Conservation (phyloP, 1,140 invertebrate species). For the Chelonus insularis region DNA sequence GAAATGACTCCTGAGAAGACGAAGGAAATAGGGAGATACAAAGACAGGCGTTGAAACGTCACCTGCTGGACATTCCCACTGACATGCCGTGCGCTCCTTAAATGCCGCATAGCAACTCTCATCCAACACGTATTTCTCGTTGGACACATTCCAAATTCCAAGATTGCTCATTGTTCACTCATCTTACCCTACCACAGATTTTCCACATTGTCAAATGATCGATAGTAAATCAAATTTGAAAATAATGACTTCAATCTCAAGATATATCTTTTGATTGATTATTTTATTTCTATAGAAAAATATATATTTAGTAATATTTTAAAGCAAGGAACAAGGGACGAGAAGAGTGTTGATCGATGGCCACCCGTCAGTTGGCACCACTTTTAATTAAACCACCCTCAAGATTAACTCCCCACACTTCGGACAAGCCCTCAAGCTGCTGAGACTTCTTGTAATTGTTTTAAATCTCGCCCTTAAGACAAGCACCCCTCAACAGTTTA, state of each 20-base stretch:
- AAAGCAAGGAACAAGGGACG: background rate
- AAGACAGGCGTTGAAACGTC: conserved; percentile 28
- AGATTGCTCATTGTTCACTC: conserved; percentile 6
- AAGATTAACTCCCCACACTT: conserved; percentile 53
- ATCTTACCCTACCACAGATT: background rate
- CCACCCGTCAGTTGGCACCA: conserved; percentile 59
- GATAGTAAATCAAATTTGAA: conserved; percentile 1
- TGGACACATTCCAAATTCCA: conserved; percentile 21
- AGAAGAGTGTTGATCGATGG: conserved; percentile 57
- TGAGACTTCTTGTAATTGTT: conserved; percentile 53
- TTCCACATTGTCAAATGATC: background rate
- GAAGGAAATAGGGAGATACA: background rate
- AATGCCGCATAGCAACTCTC: conserved; percentile 24
- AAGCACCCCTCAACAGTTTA: background rate
- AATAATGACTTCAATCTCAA: too few relatives aligned
- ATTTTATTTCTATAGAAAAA: background rate
- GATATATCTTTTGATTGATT: conserved; percentile 6
- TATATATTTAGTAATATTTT: background rate
- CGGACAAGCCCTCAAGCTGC: background rate
- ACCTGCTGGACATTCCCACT: conserved; percentile 32
- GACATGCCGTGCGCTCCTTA: conserved; percentile 29
- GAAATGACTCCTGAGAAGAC: background rate
- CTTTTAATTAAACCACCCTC: conserved; percentile 61
- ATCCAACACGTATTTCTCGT: conserved; percentile 18
- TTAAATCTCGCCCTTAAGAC: conserved; percentile 51